phyloP scores from a whole-genome alignment of 2,888 invertebrate species.

The Thymelicus sylvestris region DNA sequence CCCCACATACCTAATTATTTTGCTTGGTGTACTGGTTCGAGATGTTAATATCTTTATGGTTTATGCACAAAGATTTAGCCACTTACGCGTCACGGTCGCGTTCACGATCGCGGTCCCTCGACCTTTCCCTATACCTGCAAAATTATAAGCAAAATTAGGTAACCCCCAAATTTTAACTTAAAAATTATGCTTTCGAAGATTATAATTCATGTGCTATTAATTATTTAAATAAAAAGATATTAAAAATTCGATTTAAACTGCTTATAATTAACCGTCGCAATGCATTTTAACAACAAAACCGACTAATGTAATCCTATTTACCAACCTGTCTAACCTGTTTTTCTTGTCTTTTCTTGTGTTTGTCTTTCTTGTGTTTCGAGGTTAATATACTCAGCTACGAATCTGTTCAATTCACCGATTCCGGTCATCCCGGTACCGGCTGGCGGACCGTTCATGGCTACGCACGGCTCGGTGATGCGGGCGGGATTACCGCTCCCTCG shows the following conservation, averaged over 20 bases:
- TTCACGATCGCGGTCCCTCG: constrained; percentile 88
- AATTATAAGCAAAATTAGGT: constrained; percentile 30
- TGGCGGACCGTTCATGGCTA: constrained; percentile 71
- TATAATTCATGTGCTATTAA: too few relatives aligned
- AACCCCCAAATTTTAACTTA: constrained; percentile 17
- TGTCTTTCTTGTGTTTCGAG: too few relatives aligned
- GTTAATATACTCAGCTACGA: too few relatives aligned
- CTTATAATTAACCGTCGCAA: constrained; percentile 37
- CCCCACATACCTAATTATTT: too few relatives aligned
- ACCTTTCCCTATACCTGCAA: constrained; percentile 89
- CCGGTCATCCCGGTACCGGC: constrained; percentile 74
- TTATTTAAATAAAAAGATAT: not conserved
- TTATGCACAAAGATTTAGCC: constrained; percentile 41
- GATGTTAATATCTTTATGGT: constrained; percentile 17
- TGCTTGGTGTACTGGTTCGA: not conserved
- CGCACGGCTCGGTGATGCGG: constrained; percentile 72
- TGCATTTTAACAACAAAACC: constrained; percentile 33
- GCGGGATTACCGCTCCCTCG: constrained; percentile 71
- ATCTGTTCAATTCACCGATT: constrained; percentile 60
- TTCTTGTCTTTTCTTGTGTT: too few relatives aligned
- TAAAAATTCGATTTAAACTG: not conserved
- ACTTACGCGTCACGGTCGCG: constrained; percentile 86
- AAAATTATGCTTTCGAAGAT: not conserved
- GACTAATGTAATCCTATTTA: too few relatives aligned
- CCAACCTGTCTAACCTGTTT: too few relatives aligned